Evolutionary conservation across 2,113 vertebrate species (phyloP).

Genomic region (Ictidomys tridecemlineatus): DNA sequence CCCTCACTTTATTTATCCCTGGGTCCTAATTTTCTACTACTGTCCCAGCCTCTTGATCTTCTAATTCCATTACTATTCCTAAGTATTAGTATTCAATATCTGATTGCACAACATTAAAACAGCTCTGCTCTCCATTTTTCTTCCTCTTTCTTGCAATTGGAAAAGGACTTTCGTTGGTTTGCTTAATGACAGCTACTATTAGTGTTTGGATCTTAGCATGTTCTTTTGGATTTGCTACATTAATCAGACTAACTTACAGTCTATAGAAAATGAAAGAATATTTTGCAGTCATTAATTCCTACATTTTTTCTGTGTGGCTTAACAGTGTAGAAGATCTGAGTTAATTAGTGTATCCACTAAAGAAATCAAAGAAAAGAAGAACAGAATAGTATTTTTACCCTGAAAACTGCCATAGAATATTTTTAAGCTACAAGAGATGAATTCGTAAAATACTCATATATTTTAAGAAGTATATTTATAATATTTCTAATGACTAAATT

Average conservation of each 20-base stretch:
- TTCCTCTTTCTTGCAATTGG: not conserved
- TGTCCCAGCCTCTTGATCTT: not conserved
- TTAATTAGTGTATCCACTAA: not conserved
- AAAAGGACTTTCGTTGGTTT: not conserved
- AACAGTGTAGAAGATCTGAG: not conserved
- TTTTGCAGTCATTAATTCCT: not conserved
- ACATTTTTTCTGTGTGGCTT: not conserved
- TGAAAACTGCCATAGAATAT: constrained; percentile 25
- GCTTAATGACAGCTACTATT: not conserved
- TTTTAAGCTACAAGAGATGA: not conserved
- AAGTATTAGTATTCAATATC: not conserved
- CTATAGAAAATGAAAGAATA: not conserved
- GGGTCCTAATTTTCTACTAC: not conserved
- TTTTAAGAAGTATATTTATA: not conserved
- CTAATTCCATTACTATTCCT: not conserved
- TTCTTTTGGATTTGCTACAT: not conserved
- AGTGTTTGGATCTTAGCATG: not conserved
- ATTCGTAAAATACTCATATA: not conserved
- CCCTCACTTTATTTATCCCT: not conserved
- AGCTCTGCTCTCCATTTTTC: not conserved
- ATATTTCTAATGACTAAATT: not conserved
- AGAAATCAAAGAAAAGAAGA: not conserved
- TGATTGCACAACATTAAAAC: not conserved
- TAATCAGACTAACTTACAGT: not conserved
- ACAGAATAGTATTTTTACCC: not conserved